Conservation (phyloP, 2,797 vertebrate genomes). For the Paramormyrops hopkinsi region DNA sequence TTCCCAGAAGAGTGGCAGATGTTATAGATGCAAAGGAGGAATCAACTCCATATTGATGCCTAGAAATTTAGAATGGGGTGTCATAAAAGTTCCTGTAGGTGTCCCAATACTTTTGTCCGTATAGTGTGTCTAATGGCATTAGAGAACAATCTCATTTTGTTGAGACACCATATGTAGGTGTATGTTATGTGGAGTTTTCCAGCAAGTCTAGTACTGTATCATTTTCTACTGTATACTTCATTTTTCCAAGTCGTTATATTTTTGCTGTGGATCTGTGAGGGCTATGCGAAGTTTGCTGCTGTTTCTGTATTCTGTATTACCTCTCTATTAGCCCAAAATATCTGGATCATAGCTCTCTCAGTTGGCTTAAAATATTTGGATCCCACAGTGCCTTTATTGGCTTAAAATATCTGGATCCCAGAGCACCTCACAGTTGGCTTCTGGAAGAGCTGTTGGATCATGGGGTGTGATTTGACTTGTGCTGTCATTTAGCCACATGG, state of each 20-base stretch:
- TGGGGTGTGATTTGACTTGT: background rate
- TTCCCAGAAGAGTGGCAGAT: background rate
- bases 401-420: conserved; percentile 11
- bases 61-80: background rate
- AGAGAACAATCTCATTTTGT: background rate
- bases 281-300: background rate
- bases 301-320: background rate
- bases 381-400: background rate
- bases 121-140: background rate
- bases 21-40: background rate
- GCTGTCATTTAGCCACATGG: background rate
- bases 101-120: background rate
- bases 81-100: background rate
- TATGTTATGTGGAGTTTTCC: background rate
- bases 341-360: background rate
- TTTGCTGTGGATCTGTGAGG: background rate
- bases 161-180: background rate
- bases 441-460: conserved; percentile 1
- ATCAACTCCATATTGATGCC: background rate
- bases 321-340: background rate
- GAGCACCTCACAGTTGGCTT: background rate
- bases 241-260: background rate
- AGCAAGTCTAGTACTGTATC: background rate
- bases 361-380: conserved; percentile 8
- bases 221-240: background rate